These are phyloP conservation scores for Rosalia funebris DNA, from an alignment of 2,888 invertebrate species.

Conservation along the genomic window DNA sequence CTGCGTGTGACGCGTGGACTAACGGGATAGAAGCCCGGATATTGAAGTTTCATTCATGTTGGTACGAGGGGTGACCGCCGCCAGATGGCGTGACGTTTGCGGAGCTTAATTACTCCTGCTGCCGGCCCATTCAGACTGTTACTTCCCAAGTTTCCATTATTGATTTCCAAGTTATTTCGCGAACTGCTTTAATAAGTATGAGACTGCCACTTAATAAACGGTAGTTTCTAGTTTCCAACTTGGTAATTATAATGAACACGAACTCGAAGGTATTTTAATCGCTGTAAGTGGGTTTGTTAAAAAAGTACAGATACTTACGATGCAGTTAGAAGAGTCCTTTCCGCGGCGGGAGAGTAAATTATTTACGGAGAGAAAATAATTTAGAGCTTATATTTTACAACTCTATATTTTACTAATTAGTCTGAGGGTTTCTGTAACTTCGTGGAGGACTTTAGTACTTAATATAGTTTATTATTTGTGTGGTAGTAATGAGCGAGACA, in stretches of 20 bases:
- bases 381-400: background rate
- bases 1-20: too few relatives aligned
- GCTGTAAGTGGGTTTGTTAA: constrained; percentile 9
- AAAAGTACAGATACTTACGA: background rate
- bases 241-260: constrained; percentile 20
- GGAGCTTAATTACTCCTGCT: constrained; percentile 12
- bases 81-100: constrained; percentile 23
- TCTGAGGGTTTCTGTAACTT: background rate
- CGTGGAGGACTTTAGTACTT: too few relatives aligned
- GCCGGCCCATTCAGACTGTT: constrained; percentile 13
- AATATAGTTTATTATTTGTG: too few relatives aligned
- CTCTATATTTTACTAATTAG: background rate
- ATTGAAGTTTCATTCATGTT: too few relatives aligned
- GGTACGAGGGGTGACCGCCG: constrained; percentile 6
- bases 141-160: constrained; percentile 23
- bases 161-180: constrained; percentile 22
- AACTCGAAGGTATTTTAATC: constrained; percentile 17
- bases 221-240: constrained; percentile 14
- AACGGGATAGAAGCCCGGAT: too few relatives aligned
- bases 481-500: too few relatives aligned
- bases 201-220: constrained; percentile 19
- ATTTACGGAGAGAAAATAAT: background rate
- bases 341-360: background rate
- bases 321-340: background rate
- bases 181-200: constrained; percentile 19